Percentiles rank a stretch among this genome's conserved stretches.
phyloP scores from a whole-genome alignment of 2,888 invertebrate species.

The Oxytorus armatus region DNA sequence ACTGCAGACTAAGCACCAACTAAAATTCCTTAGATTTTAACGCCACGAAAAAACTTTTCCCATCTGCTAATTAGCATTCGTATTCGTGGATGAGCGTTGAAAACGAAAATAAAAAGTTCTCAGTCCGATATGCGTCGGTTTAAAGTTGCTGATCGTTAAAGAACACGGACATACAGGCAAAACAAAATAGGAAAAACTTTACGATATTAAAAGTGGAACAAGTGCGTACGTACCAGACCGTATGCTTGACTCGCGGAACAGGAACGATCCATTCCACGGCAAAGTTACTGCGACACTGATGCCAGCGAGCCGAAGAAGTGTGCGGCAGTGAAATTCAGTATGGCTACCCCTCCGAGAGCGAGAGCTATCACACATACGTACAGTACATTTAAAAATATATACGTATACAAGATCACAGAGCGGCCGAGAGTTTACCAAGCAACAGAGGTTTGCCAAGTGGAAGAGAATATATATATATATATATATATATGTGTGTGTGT shows the following conservation, averaged over 20 bases:
- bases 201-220: conserved; percentile 44
- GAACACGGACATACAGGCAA: background rate
- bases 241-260: conserved; percentile 59
- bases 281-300: conserved; percentile 76
- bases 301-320: conserved; percentile 65
- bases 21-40: background rate
- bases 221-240: conserved; percentile 67
- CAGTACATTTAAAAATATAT: conserved; percentile 12
- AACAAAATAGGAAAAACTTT: conserved; percentile 9
- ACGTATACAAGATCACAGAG: conserved; percentile 32
- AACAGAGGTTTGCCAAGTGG: conserved; percentile 24
- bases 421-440: conserved; percentile 51
- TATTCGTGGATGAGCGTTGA: too few relatives aligned
- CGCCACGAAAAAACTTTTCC: background rate
- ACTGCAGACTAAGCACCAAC: background rate
- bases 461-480: conserved; percentile 10
- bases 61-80: background rate
- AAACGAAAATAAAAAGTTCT: too few relatives aligned
- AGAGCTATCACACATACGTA: conserved; percentile 39
- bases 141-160: too few relatives aligned
- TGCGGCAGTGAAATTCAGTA: conserved; percentile 71
- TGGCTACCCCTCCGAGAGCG: conserved; percentile 65
- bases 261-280: conserved; percentile 69
- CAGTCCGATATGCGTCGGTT: too few relatives aligned
- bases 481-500: background rate